These are phyloP conservation scores for Leptinotarsa undecemlineata DNA, from an alignment of 1,140 invertebrate species.

Conservation along the genomic window DNA sequence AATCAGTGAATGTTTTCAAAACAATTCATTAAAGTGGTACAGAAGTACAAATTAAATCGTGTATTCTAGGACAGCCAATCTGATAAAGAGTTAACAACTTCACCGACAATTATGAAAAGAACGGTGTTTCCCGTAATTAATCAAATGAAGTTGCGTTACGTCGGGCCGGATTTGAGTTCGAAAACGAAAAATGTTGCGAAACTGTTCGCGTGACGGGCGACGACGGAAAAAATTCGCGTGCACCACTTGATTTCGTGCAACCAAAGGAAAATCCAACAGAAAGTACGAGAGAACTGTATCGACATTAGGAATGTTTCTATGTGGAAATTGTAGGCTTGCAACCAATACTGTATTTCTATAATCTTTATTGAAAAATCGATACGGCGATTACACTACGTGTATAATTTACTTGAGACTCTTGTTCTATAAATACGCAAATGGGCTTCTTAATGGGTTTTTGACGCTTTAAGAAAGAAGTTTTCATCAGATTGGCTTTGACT, in stretches of 20 bases:
- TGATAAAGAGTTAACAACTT: constrained; percentile 16
- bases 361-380: constrained; percentile 26
- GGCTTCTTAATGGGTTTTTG: constrained; percentile 1
- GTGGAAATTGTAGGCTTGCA: constrained; percentile 3
- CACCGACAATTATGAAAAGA: constrained; percentile 12
- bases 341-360: constrained; percentile 24
- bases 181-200: constrained; percentile 15
- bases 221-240: constrained; percentile 21
- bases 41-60: constrained; percentile 12
- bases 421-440: constrained; percentile 12
- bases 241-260: constrained; percentile 11
- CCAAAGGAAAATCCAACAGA: constrained; percentile 1
- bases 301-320: constrained; percentile 11
- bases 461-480: background rate
- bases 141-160: constrained; percentile 21
- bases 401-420: constrained; percentile 15
- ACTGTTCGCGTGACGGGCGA: constrained; percentile 12
- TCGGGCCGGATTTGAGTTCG: constrained; percentile 10
- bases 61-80: constrained; percentile 9
- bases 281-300: constrained; percentile 18
- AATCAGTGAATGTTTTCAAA: background rate
- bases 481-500: background rate
- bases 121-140: constrained; percentile 21
- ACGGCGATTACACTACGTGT: constrained; percentile 14
- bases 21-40: background rate